Base-by-base conservation (phyloP, 2,888 invertebrate species). In the Drosophila formosana region DNA sequence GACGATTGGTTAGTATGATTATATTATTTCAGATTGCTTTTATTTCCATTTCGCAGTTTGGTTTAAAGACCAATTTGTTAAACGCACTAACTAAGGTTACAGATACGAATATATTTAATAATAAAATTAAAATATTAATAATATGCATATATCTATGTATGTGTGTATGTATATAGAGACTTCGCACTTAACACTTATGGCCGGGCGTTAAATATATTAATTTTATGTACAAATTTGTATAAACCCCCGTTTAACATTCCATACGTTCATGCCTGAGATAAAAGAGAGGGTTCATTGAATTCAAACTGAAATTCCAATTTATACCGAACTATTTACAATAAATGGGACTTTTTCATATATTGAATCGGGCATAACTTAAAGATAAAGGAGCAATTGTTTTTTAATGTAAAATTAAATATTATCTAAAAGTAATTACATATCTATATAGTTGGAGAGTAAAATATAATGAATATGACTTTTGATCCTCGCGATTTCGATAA, bases 171-270 rank as follows among this genome's bases (percentile, higher is more conserved):
- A 30, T 58, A 65, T 61, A 64, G 7, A 51, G 49, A 61, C 62
- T 77, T 62, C 6, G 34, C 53, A 49, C 77, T 77, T 77, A 75
- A 65, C 28, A 75, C 28, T 64, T 78, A 77, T 77, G 74, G 76
- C 74, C 69, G 74, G 66, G 74, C 57, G 43, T 41, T 77, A 58
- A 49, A 32, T 56, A 62, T 28, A 37, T 37, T 37, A 37, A 11
- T 37, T n/a, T 25, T 76, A 73, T 75, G 56, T 77, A 64, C 76
- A 75, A 13, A 26, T 53, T 5, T 61, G 34, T 41, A 11, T 37
- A 11, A 5, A 56, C 61, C 61, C 61, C 46, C 46, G 56, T 50
- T 34, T 57, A 51, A 57, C 18, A 18, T 18, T 18, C 18, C 18
- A 18, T 18, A 18, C 18, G 18, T 61, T 57, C 39, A 51, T 51